A percentile compares a stretch with the other conserved stretches of the same genome.
phyloP scores from a whole-genome alignment of 2,113 vertebrate genomes.

The Epinephelus fuscoguttatus region DNA sequence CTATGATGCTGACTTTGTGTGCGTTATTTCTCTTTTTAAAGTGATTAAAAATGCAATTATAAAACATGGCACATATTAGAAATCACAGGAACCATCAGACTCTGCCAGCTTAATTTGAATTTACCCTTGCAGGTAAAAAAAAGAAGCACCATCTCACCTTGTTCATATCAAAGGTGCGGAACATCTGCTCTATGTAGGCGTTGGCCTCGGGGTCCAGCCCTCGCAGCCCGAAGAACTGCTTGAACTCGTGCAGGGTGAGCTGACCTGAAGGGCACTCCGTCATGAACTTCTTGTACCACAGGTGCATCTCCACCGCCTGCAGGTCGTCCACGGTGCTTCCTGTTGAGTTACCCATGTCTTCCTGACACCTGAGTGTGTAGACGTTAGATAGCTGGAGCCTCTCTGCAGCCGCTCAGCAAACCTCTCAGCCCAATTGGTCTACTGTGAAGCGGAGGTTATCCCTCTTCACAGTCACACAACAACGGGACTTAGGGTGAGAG shows the following conservation, averaged over 20 bases:
- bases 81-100: too few relatives aligned
- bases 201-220: slow-evolving; percentile 90
- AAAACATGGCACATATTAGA: too few relatives aligned
- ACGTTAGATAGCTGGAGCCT: background rate
- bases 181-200: slow-evolving; percentile 95
- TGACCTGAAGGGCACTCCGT: slow-evolving; percentile 93
- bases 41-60: too few relatives aligned
- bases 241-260: slow-evolving; percentile 93
- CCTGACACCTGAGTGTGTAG: background rate
- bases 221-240: slow-evolving; percentile 92
- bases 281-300: slow-evolving; percentile 98
- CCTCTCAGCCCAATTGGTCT: slow-evolving; percentile 73
- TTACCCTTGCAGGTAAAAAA: background rate
- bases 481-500: slow-evolving; percentile 47
- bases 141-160: slow-evolving; percentile 84
- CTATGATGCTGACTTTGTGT: too few relatives aligned
- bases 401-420: background rate
- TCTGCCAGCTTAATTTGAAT: background rate
- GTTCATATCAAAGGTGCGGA: slow-evolving; percentile 96
- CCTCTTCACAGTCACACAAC: slow-evolving; percentile 82
- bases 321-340: slow-evolving; percentile 90
- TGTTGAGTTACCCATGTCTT: slow-evolving; percentile 87
- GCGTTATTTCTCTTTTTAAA: too few relatives aligned
- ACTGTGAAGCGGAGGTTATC: slow-evolving; percentile 77
- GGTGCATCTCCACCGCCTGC: slow-evolving; percentile 93